Evolutionary conservation across 37 sponge, comb jelly and placozoan species (phyloP).

Genomic region (Beroe forskalii): DNA sequence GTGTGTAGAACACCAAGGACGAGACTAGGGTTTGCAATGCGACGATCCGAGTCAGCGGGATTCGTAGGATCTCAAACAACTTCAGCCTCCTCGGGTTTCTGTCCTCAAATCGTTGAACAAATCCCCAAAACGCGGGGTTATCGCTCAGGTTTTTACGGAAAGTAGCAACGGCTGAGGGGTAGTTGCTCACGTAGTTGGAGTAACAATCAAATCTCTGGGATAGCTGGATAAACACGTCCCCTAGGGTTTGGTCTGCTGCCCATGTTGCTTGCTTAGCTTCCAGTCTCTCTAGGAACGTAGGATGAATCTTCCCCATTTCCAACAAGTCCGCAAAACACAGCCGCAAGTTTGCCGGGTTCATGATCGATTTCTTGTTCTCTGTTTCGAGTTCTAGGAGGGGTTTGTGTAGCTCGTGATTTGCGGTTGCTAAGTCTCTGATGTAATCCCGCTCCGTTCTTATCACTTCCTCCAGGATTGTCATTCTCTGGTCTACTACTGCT

Average conservation of each 20-base stretch:
- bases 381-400: neutral
- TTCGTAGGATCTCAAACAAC: neutral
- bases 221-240: neutral
- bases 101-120: neutral
- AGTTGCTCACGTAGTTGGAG: conserved; percentile 43
- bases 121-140: conserved; percentile 57
- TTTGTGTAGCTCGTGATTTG: neutral
- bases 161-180: conserved; percentile 29
- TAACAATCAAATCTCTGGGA: conserved; percentile 47
- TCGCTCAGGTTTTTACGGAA: conserved; percentile 51
- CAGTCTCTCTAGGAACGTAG: neutral
- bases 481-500: conserved; percentile 43
- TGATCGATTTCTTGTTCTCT: neutral
- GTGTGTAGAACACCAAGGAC: conserved; percentile 35
- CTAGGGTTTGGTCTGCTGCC: conserved; percentile 5
- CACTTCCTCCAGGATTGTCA: conserved; percentile 34
- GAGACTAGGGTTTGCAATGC: neutral
- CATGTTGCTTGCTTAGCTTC: neutral
- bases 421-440: neutral
- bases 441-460: neutral
- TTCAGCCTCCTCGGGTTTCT: neutral
- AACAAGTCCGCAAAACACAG: conserved; percentile 23
- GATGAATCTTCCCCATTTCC: conserved; percentile 32
- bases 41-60: neutral
- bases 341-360: conserved; percentile 20